phyloP scores from a whole-genome alignment of 2,113 vertebrate genomes.

The Platysteira castanea region DNA sequence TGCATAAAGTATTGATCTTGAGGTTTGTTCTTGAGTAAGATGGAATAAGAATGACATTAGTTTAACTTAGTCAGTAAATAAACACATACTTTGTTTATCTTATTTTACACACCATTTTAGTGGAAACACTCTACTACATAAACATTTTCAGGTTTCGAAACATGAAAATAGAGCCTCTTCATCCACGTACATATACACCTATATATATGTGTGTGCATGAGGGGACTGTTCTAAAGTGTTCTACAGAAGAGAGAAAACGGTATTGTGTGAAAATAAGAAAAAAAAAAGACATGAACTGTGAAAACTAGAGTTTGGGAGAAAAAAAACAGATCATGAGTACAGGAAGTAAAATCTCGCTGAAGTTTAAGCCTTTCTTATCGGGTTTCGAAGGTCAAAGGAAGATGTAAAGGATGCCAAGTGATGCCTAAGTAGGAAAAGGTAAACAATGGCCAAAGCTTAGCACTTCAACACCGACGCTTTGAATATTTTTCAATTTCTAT shows the following conservation, averaged over 20 bases:
- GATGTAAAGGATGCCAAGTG: not conserved
- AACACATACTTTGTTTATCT: not conserved
- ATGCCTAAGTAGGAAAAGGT: not conserved
- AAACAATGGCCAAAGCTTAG: not conserved
- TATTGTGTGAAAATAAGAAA: not conserved
- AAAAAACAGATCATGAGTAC: not conserved
- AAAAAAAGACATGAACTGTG: not conserved
- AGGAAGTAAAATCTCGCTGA: not conserved
- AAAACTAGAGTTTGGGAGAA: not conserved
- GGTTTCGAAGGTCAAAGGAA: not conserved
- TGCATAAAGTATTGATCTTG: not conserved
- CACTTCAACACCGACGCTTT: not conserved
- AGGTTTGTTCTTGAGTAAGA: not conserved
- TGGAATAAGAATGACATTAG: not conserved
- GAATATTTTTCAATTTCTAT: not conserved
- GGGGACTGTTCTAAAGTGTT: not conserved
- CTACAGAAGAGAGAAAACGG: not conserved
- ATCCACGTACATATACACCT: fast-evolving
- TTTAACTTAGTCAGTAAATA: not conserved
- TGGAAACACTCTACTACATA: not conserved
- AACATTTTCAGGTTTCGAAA: not conserved
- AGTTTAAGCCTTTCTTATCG: not conserved
- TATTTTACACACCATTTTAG: not conserved
- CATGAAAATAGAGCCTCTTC: not conserved
- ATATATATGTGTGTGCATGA: not conserved